Conservation (phyloP, 2,113 vertebrate genomes). For the Clarias macrocephalus region DNA sequence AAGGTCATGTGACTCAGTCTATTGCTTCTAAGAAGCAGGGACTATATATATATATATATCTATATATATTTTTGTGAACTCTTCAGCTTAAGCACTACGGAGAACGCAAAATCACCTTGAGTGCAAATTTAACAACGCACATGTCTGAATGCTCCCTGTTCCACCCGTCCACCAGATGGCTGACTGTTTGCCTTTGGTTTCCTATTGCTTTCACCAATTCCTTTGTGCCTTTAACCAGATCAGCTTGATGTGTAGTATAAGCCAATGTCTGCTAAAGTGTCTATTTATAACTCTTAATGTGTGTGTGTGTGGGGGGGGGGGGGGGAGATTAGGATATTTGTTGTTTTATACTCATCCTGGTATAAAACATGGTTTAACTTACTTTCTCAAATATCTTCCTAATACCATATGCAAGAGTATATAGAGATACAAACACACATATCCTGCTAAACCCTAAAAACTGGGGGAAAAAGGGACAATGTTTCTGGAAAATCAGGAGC, state of each 20-base stretch:
- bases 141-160: not conserved
- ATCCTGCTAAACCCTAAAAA: not conserved
- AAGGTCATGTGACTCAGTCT: constrained; percentile 9
- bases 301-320: not conserved
- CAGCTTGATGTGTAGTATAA: not conserved
- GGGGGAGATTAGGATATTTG: too few species aligned
- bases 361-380: not conserved
- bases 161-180: not conserved
- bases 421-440: not conserved
- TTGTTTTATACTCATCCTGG: not conserved
- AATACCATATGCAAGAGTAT: not conserved
- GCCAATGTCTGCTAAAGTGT: not conserved
- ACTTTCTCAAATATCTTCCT: not conserved
- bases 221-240: constrained; percentile 32
- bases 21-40: constrained; percentile 5
- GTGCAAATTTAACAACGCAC: not conserved
- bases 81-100: not conserved
- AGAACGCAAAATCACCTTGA: not conserved
- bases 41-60: too few species aligned
- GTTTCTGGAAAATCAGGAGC: not conserved
- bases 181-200: not conserved
- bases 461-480: not conserved
- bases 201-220: constrained; percentile 10
- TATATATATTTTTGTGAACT: not conserved
- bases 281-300: constrained; percentile 9